phyloP scores from a whole-genome alignment of 1,140 invertebrate genomes.

The Colletes gigas region DNA sequence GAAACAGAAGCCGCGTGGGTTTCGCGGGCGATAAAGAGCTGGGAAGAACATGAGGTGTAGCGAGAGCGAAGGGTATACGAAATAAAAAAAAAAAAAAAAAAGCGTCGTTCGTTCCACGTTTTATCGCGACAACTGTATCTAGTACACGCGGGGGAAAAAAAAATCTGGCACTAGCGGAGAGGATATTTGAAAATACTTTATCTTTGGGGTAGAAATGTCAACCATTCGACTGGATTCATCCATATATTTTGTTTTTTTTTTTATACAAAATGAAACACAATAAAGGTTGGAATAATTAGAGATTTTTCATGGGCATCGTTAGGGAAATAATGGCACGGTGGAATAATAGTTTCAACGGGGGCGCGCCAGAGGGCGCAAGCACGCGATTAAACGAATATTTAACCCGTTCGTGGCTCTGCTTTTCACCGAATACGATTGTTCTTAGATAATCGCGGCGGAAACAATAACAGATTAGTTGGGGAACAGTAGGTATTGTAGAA shows the following conservation, averaged over 20 bases:
- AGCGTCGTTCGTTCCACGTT: constrained; percentile 48
- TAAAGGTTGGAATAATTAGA: too few species aligned
- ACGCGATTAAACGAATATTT: not conserved
- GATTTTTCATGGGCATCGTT: not conserved
- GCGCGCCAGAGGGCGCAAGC: too few species aligned
- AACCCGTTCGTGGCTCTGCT: too few species aligned
- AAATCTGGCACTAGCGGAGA: too few species aligned
- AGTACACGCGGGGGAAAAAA: constrained; percentile 7
- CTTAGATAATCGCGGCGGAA: too few species aligned
- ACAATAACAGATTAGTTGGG: not conserved
- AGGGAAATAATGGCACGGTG: not conserved
- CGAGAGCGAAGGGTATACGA: constrained; percentile 42
- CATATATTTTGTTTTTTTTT: too few species aligned
- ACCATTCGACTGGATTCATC: too few species aligned
- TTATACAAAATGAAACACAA: too few species aligned
- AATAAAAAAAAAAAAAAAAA: constrained; percentile 41
- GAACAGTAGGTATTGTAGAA: not conserved
- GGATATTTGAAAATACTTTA: too few species aligned
- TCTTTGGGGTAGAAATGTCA: too few species aligned
- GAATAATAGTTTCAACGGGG: not conserved
- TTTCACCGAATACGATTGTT: not conserved
- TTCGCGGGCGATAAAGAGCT: constrained; percentile 31
- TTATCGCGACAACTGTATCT: constrained; percentile 47
- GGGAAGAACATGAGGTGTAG: constrained; percentile 15
- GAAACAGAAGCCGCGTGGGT: constrained; percentile 46